A percentile compares a stretch with the other conserved stretches of the same genome.
phyloP scores from a whole-genome alignment of 2,888 invertebrate genomes.

The Diadromus collaris region DNA sequence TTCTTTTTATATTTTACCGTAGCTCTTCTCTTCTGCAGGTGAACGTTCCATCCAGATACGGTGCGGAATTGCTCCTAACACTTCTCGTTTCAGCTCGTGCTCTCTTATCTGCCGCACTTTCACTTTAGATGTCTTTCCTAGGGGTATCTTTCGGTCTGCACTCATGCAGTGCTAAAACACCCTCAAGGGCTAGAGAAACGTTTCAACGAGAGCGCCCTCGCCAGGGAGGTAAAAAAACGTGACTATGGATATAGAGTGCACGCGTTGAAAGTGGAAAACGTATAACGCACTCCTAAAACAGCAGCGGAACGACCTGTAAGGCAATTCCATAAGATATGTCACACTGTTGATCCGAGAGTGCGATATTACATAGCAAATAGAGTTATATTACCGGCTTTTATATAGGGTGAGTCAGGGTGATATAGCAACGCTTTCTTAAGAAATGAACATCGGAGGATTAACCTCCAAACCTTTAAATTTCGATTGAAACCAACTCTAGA shows the following conservation, averaged over 20 bases:
- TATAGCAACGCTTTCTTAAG: no score
- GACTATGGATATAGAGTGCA: slow-evolving; percentile 17
- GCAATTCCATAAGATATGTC: background rate
- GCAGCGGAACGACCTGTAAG: background rate
- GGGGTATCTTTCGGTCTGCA: background rate
- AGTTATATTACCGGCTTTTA: background rate
- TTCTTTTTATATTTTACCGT: background rate
- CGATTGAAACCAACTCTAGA: no score
- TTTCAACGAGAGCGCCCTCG: slow-evolving; percentile 31
- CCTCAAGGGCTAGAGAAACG: slow-evolving; percentile 8
- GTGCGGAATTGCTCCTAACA: slow-evolving; percentile 34
- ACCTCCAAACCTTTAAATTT: no score
- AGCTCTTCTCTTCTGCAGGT: slow-evolving; percentile 21
- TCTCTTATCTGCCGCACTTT: slow-evolving; percentile 12
- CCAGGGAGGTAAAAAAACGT: slow-evolving; percentile 11
- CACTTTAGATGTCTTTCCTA: slow-evolving; percentile 6
- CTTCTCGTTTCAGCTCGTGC: background rate
- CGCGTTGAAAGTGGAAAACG: slow-evolving; percentile 8
- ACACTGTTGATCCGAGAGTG: background rate
- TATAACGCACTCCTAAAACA: slow-evolving; percentile 4
- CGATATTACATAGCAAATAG: background rate
- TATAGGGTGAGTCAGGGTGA: no score
- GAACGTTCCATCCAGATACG: slow-evolving; percentile 1
- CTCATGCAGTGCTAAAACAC: background rate
- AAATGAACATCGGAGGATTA: no score